Evolutionary conservation across 2,888 invertebrate species (phyloP).

Genomic region (Branchinecta sandiegonensis): DNA sequence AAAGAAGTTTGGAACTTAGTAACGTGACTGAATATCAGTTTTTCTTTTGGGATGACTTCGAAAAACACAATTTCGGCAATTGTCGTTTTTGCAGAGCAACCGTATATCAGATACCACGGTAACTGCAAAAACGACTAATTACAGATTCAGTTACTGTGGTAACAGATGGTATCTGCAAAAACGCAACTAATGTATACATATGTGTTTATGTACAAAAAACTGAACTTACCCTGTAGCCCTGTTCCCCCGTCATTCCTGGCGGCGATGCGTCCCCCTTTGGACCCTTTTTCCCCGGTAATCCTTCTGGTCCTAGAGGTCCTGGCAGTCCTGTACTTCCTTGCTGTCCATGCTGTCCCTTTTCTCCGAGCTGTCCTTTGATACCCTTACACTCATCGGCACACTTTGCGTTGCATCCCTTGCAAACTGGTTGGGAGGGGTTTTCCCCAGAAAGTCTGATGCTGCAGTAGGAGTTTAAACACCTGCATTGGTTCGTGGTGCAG

Average conservation of each 20-base stretch:
- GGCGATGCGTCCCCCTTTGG: not conserved
- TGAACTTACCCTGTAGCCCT: conserved; percentile 10
- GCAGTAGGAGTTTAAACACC: not conserved
- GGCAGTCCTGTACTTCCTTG: conserved; percentile 14
- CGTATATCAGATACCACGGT: too few relatives aligned
- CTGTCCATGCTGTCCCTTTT: conserved; percentile 6
- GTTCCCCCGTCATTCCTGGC: not conserved
- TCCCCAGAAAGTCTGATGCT: not conserved
- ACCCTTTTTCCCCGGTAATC: not conserved
- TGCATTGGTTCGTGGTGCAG: not conserved
- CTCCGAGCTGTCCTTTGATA: not conserved
- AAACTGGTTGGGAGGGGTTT: not conserved
- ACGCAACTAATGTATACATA: too few relatives aligned
- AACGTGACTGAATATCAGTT: too few relatives aligned
- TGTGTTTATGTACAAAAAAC: too few relatives aligned
- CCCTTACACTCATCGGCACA: conserved; percentile 3
- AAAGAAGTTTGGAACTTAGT: too few relatives aligned
- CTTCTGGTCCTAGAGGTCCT: not conserved
- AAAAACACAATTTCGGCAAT: too few relatives aligned
- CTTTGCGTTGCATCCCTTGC: not conserved
- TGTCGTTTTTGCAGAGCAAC: too few relatives aligned
- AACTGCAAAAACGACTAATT: too few relatives aligned
- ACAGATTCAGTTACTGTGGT: too few relatives aligned
- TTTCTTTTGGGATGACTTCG: too few relatives aligned
- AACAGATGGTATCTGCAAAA: too few relatives aligned